Evolutionary conservation across 1,140 invertebrate genomes (phyloP), one percentile per base, ranked within the genome.

Genomic region (Pachyrhynchus sulphureomaculatus): DNA sequence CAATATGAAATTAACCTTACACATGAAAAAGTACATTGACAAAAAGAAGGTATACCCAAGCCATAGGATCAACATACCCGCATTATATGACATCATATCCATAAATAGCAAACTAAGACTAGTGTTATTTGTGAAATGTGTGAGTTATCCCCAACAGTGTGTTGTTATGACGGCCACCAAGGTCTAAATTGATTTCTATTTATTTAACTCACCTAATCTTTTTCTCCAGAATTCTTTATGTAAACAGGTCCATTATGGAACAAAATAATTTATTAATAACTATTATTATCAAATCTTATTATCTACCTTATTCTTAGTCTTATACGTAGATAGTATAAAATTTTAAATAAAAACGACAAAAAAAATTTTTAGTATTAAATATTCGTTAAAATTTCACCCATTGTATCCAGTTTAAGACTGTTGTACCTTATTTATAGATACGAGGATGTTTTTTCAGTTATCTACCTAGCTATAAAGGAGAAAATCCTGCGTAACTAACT

Each of bases 181-280:
- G 17, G 21, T 37, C 48, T 9, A 32, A 24, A 5, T 53, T 37
- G 26, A 45, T 24, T 44, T 21, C 2, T 26, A n/a, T 45, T 12
- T 37, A 13, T 52, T 45, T 13, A 49, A 83, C 86, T 85, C 82
- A 88, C 87, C 87, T 85, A 77, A 87, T 85, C 81, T 87, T 88
- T 79, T 85, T 89, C 80, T 89, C 87, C 83, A 87, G 79, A 80
- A 89, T 89, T 79, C 86, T 88, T 82, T 58, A 51, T 47, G 54
- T 18, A 55, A 59, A 66, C 67, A 71, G 48, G 53, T 63, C 55
- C 62, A 52, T 62, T 62, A 62, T 62, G 60, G 29, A 61, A 61
- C 17, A 37, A 53, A 61, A 59, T 21, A 44, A 32, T 32, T 21
- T 12, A 20, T 58, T 39, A 58, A 49, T 48, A 13, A 39, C 6